Evolutionary conservation across 1,140 invertebrate species (phyloP), one percentile per base, ranked within the genome.

Genomic region (Hormaphis cornu): DNA sequence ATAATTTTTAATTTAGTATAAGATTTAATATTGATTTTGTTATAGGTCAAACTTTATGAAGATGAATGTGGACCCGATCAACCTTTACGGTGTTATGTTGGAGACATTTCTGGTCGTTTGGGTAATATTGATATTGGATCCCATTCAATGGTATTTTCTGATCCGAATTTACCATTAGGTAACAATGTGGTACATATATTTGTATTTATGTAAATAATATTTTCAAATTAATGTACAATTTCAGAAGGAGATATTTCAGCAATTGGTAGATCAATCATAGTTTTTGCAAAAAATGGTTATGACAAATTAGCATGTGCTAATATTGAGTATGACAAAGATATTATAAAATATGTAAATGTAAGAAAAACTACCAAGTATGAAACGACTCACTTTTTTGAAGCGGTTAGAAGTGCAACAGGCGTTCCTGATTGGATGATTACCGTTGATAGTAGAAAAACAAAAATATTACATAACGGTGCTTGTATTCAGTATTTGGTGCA

Each of bases 21-120:
- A n/a, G n/a, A n/a, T n/a, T n/a, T n/a, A n/a, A n/a, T 33, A 33
- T 9, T 6, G 4, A 33, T 1, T 22, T 16, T 2, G 7, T 58
- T 12, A 16, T 48, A 66, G 61, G 28, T 66, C 1, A 90, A 94
- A 72, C 81, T 91, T 35, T 97, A 97, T 77, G 83, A 79, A 72
- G 83, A 88, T 76, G 91, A 97, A 79, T 97, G 95, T 78, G 87
- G 86, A 1, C 82, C 87, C 0, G 86, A 90, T 77, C 91, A 93
- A 76, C 93, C 91, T 1, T 77, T 95, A 20, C 81, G 93, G 5
- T 98, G 95, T 79, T 89, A 95, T 75, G 88, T 95, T n/a, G 95
- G 94, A 0, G 95, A 98, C 78, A 78, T 96, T 50, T 90, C 91
- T 2, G 85, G 89, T 0, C 83, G 93, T 69, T 78, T 94, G 42